Base-by-base conservation (phyloP, 2,113 vertebrate genomes). In the Anhinga anhinga region DNA sequence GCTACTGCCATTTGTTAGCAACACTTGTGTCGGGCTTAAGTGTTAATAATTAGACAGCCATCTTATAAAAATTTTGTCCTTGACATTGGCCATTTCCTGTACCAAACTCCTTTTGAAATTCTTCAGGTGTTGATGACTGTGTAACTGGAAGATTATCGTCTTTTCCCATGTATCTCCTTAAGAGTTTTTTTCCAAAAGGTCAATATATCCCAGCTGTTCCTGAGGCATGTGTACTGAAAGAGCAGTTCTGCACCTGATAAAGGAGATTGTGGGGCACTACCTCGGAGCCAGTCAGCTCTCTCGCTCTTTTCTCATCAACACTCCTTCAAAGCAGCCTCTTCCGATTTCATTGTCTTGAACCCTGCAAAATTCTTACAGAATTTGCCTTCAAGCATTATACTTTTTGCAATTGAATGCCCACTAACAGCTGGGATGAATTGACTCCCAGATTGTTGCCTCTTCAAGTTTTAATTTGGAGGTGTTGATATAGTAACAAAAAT, bases 401-500 rank as follows among this genome's bases (percentile, higher is more conserved):
- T 84, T 86, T 80, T 71, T 78, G 73, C 56, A 61, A 1, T 6
- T 77, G 52, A 86, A 38, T 94, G 73, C 70, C 36, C 40, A n/a
- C 55, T 72, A 74, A 76, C 80, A 93, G 65, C 95, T 96, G 92
- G 80, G 91, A 90, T 83, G n/a, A 77, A 72, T 66, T 92, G 53
- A 88, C 34, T 87, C 23, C 20, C 72, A 80, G 50, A 61, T 73
- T 88, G n/a, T 88, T 94, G 58, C 32, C 20, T 95, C 71, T 82
- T 65, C 55, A 52, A 69, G 47, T 95, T 95, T 58, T 81, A 69
- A 82, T 93, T 91, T 95, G 53, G 63, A 82, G 55, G 61, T 90
- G 91, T 86, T 91, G 86, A 66, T 82, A 77, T 38, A 88, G 88
- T 70, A 93, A 88, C 84, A 94, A 87, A 91, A 93, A 59, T 42